These are phyloP conservation scores for Meghimatium bilineatum DNA, from an alignment of 2,888 invertebrate genomes.

Conservation along the genomic window DNA sequence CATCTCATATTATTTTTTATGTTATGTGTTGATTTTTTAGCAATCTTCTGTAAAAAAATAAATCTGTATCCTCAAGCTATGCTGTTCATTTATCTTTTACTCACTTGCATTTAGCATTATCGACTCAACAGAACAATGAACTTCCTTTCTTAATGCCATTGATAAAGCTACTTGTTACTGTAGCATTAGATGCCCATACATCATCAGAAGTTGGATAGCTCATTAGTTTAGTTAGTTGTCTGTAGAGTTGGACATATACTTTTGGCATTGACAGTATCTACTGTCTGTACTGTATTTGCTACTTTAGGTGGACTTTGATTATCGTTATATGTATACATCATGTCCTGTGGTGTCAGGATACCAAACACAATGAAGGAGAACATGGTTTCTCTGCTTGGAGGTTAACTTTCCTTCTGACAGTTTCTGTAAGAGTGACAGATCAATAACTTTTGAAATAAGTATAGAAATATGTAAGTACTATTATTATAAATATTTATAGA, in stretches of 20 bases:
- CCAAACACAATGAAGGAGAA: conserved; percentile 38
- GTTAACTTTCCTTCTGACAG: conserved; percentile 40
- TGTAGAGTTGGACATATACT: not conserved
- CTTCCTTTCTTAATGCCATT: too few relatives aligned
- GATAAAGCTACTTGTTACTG: too few relatives aligned
- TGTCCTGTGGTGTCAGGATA: conserved; percentile 33
- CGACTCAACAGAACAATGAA: too few relatives aligned
- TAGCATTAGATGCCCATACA: not conserved
- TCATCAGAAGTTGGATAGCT: not conserved
- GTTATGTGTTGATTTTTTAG: too few relatives aligned
- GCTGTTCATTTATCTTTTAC: too few relatives aligned
- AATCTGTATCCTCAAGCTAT: too few relatives aligned
- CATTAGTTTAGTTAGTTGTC: not conserved
- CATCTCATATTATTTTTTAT: too few relatives aligned
- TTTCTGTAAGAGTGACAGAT: conserved; percentile 40
- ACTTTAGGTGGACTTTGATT: not conserved
- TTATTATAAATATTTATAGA: too few relatives aligned
- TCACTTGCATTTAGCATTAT: too few relatives aligned
- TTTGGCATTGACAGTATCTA: not conserved
- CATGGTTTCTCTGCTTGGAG: conserved; percentile 45
- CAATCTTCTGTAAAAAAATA: too few relatives aligned
- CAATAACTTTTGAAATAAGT: too few relatives aligned
- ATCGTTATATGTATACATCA: not conserved
- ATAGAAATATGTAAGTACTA: not conserved
- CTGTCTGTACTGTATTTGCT: not conserved